These are phyloP conservation scores for Halcyon malimbica DNA, from an alignment of 2,113 vertebrate genomes.

Conservation along the genomic window DNA sequence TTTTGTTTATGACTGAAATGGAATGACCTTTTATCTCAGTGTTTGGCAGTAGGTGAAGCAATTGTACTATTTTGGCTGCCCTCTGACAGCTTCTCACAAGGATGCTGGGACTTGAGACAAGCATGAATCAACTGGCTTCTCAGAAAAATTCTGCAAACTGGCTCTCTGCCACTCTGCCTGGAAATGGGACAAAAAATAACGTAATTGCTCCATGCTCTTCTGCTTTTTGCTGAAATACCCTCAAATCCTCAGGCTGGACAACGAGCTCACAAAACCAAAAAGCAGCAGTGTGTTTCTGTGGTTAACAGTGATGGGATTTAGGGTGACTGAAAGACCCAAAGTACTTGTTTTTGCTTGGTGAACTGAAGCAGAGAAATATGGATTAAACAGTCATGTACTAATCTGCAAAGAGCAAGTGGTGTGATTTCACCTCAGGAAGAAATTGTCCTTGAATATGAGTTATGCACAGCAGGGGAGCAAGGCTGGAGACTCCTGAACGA, in stretches of 20 bases:
- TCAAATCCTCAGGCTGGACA: not conserved
- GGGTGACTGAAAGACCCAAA: not conserved
- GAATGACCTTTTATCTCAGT: not conserved
- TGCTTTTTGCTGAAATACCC: not conserved
- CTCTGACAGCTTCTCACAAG: constrained; percentile 28
- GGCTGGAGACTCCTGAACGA: not conserved
- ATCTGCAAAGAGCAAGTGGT: not conserved
- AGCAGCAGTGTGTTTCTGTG: not conserved
- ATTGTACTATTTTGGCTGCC: constrained; percentile 1
- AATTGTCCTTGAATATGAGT: not conserved
- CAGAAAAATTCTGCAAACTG: constrained; percentile 19
- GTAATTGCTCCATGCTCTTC: not conserved
- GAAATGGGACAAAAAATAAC: constrained; percentile 20
- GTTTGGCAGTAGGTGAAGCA: not conserved
- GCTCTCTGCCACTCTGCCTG: constrained; percentile 4
- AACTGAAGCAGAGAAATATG: not conserved
- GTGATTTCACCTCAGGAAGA: not conserved
- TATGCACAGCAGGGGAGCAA: not conserved
- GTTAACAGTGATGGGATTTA: not conserved
- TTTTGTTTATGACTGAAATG: not conserved
- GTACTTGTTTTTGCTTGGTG: not conserved
- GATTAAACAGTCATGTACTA: not conserved
- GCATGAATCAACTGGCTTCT: constrained; percentile 13
- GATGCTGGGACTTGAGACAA: constrained; percentile 3
- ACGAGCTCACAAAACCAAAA: not conserved